These are phyloP conservation scores for Harpagifer antarcticus DNA, from an alignment of 2,797 vertebrate species.

Conservation along the genomic window DNA sequence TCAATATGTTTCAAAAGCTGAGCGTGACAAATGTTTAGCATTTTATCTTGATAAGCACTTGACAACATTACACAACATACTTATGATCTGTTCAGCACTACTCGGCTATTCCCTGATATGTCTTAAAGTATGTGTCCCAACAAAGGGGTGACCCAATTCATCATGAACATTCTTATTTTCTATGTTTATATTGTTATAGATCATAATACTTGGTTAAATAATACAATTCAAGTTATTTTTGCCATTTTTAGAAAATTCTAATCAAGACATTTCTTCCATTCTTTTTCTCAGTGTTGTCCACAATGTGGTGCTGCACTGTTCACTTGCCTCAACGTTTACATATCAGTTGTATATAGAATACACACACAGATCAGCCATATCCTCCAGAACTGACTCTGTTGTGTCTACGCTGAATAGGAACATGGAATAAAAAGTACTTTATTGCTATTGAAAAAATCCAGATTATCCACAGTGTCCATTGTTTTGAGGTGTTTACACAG, in stretches of 20 bases:
- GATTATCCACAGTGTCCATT: not conserved
- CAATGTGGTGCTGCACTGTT: not conserved
- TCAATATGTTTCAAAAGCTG: no score
- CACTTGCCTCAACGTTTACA: not conserved
- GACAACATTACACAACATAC: not conserved
- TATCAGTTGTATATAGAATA: no score
- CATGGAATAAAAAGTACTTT: not conserved
- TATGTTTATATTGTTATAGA: no score
- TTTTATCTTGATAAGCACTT: not conserved
- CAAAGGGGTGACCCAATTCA: no score
- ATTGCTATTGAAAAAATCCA: constrained; percentile 1
- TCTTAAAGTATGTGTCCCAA: no score
- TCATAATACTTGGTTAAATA: no score
- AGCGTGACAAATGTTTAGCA: not conserved
- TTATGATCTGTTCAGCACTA: no score
- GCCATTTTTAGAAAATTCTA: no score
- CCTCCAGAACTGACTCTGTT: not conserved
- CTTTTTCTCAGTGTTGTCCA: not conserved
- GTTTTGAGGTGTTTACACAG: constrained; percentile 7
- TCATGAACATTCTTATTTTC: no score
- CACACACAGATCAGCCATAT: not conserved
- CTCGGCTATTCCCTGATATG: no score
- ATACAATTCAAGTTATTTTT: no score
- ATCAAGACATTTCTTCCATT: no score
- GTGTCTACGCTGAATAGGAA: not conserved